Evolutionary conservation across 2,797 vertebrate genomes (phyloP).

Genomic region (Chelidonichthys spinosus): DNA sequence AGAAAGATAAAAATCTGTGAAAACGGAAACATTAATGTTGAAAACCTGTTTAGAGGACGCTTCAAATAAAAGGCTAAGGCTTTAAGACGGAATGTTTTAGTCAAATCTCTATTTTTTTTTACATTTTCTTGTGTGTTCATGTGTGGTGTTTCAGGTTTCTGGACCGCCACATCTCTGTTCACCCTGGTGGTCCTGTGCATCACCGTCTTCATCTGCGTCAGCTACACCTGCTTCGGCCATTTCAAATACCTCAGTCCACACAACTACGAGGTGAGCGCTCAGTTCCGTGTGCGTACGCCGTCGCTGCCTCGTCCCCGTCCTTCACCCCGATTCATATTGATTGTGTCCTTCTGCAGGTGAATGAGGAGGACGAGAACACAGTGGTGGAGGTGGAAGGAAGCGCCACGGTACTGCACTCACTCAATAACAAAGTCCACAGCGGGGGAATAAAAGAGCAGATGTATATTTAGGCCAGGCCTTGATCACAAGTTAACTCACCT

Average conservation of each 20-base stretch:
- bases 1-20: neutral
- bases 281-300: neutral
- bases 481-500: neutral
- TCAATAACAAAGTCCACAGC: constrained; percentile 12
- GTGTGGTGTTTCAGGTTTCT: constrained; percentile 85
- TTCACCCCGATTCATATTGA: constrained; percentile 3
- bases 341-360: constrained; percentile 69
- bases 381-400: constrained; percentile 58
- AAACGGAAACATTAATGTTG: neutral
- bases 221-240: constrained; percentile 90
- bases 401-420: constrained; percentile 54
- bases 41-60: neutral
- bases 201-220: constrained; percentile 86
- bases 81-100: neutral
- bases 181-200: constrained; percentile 88
- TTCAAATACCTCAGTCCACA: constrained; percentile 93
- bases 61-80: neutral
- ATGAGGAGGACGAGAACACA: constrained; percentile 72
- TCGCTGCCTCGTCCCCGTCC: neutral
- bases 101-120: neutral
- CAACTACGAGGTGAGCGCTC: constrained; percentile 88
- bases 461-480: constrained; percentile 9
- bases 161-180: constrained; percentile 89
- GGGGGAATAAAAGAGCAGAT: constrained; percentile 16
- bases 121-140: constrained; percentile 31